These are phyloP conservation scores for Homarus gammarus DNA, from an alignment of 2,888 invertebrate genomes.

Conservation along the genomic window DNA sequence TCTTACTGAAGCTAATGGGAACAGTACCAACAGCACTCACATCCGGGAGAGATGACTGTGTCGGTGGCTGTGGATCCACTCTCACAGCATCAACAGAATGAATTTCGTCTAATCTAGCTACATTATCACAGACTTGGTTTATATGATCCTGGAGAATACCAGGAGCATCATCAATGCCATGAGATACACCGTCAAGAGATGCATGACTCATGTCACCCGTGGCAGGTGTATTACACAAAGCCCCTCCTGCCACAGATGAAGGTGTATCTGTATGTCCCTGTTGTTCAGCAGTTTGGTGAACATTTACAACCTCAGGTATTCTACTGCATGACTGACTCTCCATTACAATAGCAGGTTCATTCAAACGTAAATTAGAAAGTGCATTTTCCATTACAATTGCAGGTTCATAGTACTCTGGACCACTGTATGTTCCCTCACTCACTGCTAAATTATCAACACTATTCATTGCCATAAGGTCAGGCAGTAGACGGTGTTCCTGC, in stretches of 20 bases:
- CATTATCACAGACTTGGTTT: conserved; percentile 46
- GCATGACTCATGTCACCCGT: background rate
- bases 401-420: conserved; percentile 66
- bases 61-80: background rate
- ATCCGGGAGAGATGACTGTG: conserved; percentile 29
- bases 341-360: conserved; percentile 73
- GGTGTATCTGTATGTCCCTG: background rate
- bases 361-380: conserved; percentile 35
- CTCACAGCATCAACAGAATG: background rate
- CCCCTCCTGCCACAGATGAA: background rate
- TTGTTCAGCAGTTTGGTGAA: conserved; percentile 71
- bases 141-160: conserved; percentile 41
- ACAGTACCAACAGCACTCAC: conserved; percentile 16
- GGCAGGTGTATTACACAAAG: background rate
- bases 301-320: conserved; percentile 75
- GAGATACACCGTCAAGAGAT: conserved; percentile 4
- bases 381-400: conserved; percentile 74
- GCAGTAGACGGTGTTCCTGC: conserved; percentile 45
- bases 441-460: conserved; percentile 20
- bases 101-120: conserved; percentile 14
- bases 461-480: conserved; percentile 74
- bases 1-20: conserved; percentile 66
- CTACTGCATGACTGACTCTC: conserved; percentile 71
- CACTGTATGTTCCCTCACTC: conserved; percentile 18
- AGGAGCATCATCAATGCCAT: conserved; percentile 5